Base-by-base conservation (phyloP, 1,140 invertebrate species). In the Propsilocerus akamusi region DNA sequence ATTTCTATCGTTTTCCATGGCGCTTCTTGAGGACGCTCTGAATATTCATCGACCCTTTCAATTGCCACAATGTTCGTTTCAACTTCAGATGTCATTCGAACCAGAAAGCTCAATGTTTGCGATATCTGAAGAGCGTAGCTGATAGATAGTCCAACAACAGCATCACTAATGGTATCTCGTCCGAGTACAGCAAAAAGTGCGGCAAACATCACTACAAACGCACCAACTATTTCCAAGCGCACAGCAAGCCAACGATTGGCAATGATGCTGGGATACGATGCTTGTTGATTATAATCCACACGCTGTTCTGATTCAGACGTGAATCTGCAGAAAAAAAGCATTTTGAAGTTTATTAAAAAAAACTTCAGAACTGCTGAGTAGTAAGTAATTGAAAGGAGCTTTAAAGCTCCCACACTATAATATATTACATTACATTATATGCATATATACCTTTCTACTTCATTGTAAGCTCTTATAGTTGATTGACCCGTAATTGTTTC, bases 61-160 rank as follows among this genome's bases (percentile, higher is more conserved):
- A 91, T 86, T n/a, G 85, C 81, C 1, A 92, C 86, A 50, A 91
- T 88, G 59, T 90, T 89, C 1, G 83, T 87, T 65, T 92, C 88
- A n/a, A 92, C 73, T 53, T 89, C 86, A n/a, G 82, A 81, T 1
- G 82, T 83, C 83, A 89, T 88, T 47, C 86, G 66, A 2, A 92
- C 86, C 51, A 89, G 65, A 84, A 82, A 86, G 63, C 88, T 90
- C 7, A 90, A 63, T 3, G 81, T 83, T 70, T 83, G 79, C 1
- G 86, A 63, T 60, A 82, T 77, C 69, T 81, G 78, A 47, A 87
- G 61, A n/a, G 85, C 78, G 60, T 86, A 87, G 54, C 76, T 82
- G 53, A 88, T 68, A 2, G 81, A 83, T 32, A 88, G 64, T 41
- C 84, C 84, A 54, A 86, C 81, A 32, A 78, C 59, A 49, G 81